Percentiles rank a stretch among this genome's conserved stretches.
Evolutionary conservation across 2,797 vertebrate genomes (phyloP).

Genomic region (Chelon auratus): DNA sequence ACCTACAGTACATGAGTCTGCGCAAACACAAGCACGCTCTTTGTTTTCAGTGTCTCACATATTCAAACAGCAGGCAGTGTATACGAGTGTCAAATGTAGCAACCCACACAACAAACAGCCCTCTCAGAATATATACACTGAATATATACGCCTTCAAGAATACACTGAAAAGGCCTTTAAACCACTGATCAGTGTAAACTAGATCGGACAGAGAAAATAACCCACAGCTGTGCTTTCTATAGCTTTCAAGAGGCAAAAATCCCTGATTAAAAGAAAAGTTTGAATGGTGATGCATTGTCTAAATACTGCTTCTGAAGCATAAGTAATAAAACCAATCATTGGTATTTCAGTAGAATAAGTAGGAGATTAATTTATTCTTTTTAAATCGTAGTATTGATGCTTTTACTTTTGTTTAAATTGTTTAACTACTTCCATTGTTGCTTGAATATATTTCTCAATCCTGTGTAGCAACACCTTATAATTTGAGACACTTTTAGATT

Average conservation of each 20-base stretch:
- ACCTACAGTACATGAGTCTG: constrained; percentile 29
- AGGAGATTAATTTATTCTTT: no score
- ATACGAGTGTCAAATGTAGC: constrained; percentile 32
- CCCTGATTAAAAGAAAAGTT: background rate
- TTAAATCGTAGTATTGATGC: background rate
- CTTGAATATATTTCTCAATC: no score
- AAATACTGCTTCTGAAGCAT: background rate
- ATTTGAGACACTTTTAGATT: background rate
- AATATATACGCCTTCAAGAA: constrained; percentile 13
- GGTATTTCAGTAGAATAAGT: no score
- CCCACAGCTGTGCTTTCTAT: constrained; percentile 33
- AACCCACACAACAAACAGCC: constrained; percentile 27
- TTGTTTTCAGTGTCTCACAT: constrained; percentile 27
- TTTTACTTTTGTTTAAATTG: background rate
- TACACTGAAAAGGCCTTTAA: constrained; percentile 9
- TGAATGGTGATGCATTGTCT: background rate
- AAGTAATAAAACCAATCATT: no score
- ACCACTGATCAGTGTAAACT: background rate
- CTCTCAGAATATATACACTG: constrained; percentile 1
- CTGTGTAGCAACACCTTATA: background rate
- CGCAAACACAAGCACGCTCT: constrained; percentile 44
- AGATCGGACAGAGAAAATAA: no score
- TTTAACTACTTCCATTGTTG: background rate
- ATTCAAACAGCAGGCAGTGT: constrained; percentile 56
- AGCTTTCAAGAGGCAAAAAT: background rate